phyloP scores from a whole-genome alignment of 2,888 invertebrate genomes.

The Palloptera scutellata region DNA sequence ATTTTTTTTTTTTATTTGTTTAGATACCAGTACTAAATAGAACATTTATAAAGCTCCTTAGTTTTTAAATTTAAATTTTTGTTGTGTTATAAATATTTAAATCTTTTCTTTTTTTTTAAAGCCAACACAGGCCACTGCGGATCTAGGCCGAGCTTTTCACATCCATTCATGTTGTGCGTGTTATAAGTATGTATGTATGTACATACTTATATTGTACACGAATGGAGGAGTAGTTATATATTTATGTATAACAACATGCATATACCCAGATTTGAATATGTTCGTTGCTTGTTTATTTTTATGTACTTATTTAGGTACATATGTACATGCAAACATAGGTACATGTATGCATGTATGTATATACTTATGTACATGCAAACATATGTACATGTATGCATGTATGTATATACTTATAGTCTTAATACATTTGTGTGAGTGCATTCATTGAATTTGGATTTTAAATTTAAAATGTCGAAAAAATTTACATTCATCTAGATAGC shows the following conservation, averaged over 20 bases:
- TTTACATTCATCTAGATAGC: slow-evolving; percentile 9
- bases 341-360: slow-evolving; percentile 10
- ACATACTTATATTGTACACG: too few species aligned
- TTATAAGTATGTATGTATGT: background rate
- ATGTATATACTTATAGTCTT: slow-evolving; percentile 1
- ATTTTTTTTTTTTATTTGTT: background rate
- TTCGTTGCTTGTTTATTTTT: background rate
- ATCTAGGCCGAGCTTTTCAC: background rate
- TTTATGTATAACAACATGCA: too few species aligned
- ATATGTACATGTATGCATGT: slow-evolving; percentile 8
- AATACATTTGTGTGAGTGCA: background rate
- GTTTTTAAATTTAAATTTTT: background rate
- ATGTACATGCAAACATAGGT: background rate
- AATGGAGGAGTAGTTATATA: too few species aligned
- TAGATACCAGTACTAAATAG: background rate
- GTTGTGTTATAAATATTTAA: background rate
- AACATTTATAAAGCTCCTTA: background rate
- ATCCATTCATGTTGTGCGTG: background rate
- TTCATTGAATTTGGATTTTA: too few species aligned
- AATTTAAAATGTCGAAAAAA: too few species aligned
- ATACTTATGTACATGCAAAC: too few species aligned
- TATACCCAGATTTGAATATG: too few species aligned
- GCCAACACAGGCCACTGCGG: too few species aligned
- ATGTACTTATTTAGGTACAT: slow-evolving; percentile 1
- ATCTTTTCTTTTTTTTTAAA: too few species aligned